Evolutionary conservation across 2,797 vertebrate genomes (phyloP), one percentile per base, ranked within the genome.

Genomic region (Pagetopsis macropterus): DNA sequence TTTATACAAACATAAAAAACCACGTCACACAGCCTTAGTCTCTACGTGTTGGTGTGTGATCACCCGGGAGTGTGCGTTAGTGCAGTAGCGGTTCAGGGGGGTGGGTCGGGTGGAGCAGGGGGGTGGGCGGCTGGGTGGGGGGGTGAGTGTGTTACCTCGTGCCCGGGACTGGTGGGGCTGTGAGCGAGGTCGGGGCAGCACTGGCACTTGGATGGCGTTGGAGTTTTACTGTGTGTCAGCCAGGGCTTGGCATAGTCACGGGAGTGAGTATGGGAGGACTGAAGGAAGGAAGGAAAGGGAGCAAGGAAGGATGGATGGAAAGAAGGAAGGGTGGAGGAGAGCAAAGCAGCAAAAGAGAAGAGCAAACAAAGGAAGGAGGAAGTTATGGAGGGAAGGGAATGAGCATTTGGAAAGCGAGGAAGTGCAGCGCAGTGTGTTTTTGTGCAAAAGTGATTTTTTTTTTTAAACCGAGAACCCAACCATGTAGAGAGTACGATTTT

Each of bases 241-340:
- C 98, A 99, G 94, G 98, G 98, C 95, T 98, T 99, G 95, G 97
- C 98, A 96, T 99, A 99, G 95, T 96, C 97, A 91, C 98, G 98
- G 48, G 95, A 96, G 92, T 96, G 93, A 94, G 96, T 95, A 70
- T 96, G 96, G 92, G 96, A 95, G 94, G 97, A 97, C 97, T 98
- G 96, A 78, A 89, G 91, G 95, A 81, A 94, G 94, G 95, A 41
- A 54, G 87, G 93, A 78, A 92, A 52, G 94, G 70, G 84, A 90
- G 92, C 90, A 88, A 85, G 90, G 91, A 88, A 90, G 92, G 75
- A 68, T 13, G 58, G 54, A 37, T 7, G 33, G 33, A 37, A 27
- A 57, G 57, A n/a, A 31, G 48, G 59, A 45, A 67, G 79, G 84
- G 76, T 49, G 81, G 40, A 41, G 50, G 14, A 64, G 62, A 76